Conservation (phyloP, 1,140 invertebrate species). For the Trichonephila clavipes region DNA sequence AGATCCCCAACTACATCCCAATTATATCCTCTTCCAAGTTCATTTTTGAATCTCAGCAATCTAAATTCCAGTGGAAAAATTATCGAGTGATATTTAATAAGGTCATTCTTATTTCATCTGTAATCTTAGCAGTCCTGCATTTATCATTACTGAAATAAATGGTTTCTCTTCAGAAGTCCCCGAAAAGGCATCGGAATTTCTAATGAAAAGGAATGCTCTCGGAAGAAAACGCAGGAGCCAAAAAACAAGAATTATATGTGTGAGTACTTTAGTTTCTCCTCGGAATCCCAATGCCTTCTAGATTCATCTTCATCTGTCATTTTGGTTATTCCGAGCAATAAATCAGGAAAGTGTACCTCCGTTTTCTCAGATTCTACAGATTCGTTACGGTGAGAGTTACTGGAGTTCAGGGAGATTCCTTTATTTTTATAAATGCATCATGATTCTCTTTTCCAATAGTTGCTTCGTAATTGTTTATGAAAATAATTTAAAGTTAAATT, state of each 20-base stretch:
- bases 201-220: background rate
- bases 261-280: background rate
- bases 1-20: too few relatives aligned
- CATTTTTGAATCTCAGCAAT: background rate
- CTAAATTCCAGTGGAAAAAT: background rate
- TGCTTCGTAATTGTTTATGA: too few relatives aligned
- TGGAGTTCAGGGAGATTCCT: background rate
- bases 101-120: background rate
- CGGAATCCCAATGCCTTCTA: background rate
- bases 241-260: background rate
- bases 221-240: background rate
- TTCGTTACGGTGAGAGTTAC: background rate
- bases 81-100: background rate
- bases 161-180: background rate
- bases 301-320: background rate
- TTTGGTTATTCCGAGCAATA: background rate
- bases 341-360: background rate
- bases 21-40: too few relatives aligned
- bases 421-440: background rate
- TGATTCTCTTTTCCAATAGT: background rate
- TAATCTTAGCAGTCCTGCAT: background rate
- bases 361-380: background rate
- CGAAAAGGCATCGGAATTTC: background rate
- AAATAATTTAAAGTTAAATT: too few relatives aligned
- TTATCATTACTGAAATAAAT: constrained; percentile 2